Percentiles rank a stretch among this genome's conserved stretches.
Evolutionary conservation across 2,113 vertebrate genomes (phyloP).

Genomic region (Telmatochromis brachygnathus): DNA sequence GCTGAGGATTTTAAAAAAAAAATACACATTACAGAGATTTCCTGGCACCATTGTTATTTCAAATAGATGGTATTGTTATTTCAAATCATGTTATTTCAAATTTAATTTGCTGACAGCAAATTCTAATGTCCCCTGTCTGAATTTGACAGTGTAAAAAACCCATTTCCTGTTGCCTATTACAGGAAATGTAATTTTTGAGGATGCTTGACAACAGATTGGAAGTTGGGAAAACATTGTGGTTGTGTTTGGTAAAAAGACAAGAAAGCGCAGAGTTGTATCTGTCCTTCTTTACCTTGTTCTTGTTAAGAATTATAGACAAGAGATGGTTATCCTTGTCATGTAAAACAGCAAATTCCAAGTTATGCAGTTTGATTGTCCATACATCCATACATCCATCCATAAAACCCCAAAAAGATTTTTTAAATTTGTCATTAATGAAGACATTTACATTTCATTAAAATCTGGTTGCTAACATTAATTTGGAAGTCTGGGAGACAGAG

Average conservation of each 20-base stretch:
- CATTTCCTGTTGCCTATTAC: background rate
- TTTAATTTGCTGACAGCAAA: background rate
- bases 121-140: background rate
- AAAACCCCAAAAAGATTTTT: background rate
- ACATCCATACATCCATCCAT: background rate
- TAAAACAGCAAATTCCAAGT: background rate
- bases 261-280: background rate
- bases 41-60: background rate
- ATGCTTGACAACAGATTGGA: background rate
- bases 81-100: background rate
- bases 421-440: background rate
- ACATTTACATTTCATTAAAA: background rate
- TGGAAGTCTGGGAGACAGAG: background rate
- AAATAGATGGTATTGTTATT: background rate
- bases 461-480: background rate
- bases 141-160: background rate
- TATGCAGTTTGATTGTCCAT: background rate
- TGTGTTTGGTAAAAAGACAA: background rate
- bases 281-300: background rate
- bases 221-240: background rate
- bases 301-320: background rate
- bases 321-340: background rate
- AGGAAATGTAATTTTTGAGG: background rate
- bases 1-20: fast-evolving
- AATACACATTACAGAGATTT: background rate